Percentiles rank a stretch among this genome's conserved stretches.
phyloP scores from a whole-genome alignment of 2,888 invertebrate genomes.

The Andrena hattorfiana region DNA sequence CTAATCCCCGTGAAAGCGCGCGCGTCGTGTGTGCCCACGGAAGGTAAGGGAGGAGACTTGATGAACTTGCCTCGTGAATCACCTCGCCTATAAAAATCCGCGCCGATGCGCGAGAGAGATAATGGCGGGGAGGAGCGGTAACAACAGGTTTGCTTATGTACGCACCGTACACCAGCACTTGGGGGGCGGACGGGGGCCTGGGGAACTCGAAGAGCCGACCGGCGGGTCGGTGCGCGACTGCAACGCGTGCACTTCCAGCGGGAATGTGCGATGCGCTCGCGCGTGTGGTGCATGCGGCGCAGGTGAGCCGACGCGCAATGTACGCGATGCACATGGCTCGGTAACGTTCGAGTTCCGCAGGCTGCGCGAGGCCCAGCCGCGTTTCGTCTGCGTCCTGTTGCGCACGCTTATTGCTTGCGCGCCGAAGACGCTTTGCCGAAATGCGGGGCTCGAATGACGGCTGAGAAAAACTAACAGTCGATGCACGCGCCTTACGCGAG shows the following conservation, averaged over 20 bases:
- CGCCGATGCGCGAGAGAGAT: constrained; percentile 78
- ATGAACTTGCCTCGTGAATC: constrained; percentile 80
- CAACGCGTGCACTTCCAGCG: constrained; percentile 45
- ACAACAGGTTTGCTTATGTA: constrained; percentile 79
- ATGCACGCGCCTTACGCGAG: not conserved
- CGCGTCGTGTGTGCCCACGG: constrained; percentile 59
- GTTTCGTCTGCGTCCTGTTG: constrained; percentile 66
- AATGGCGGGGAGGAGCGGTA: constrained; percentile 76
- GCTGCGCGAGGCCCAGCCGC: constrained; percentile 67
- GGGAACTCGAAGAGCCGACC: constrained; percentile 8
- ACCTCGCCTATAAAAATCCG: constrained; percentile 75
- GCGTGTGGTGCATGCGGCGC: constrained; percentile 27
- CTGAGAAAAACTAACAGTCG: constrained; percentile 48
- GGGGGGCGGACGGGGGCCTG: constrained; percentile 4
- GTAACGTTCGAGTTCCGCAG: constrained; percentile 64
- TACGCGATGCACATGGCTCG: constrained; percentile 56
- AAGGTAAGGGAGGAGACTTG: constrained; percentile 70
- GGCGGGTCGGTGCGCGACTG: constrained; percentile 34
- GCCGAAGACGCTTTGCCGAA: constrained; percentile 20
- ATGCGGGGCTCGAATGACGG: constrained; percentile 58
- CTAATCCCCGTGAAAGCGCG: constrained; percentile 72
- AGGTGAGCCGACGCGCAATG: constrained; percentile 41
- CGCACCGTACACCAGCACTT: constrained; percentile 61
- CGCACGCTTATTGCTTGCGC: constrained; percentile 46
- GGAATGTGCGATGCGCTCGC: constrained; percentile 34